phyloP scores from a whole-genome alignment of 1,140 invertebrate genomes.

The Ceratina japonica region DNA sequence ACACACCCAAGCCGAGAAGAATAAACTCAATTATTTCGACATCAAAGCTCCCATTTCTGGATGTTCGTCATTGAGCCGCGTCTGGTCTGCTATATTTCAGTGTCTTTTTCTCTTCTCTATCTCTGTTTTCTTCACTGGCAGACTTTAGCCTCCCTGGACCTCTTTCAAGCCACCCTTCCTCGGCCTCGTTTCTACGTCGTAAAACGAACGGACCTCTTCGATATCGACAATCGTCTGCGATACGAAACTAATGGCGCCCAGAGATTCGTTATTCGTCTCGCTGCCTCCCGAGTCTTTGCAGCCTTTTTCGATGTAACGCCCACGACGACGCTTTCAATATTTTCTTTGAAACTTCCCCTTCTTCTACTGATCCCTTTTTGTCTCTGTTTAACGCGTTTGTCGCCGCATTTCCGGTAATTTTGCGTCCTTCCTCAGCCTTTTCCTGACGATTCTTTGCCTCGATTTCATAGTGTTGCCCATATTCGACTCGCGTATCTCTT shows the following conservation, averaged over 20 bases:
- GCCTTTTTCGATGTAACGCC: not conserved
- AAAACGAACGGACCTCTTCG: slow-evolving; percentile 49
- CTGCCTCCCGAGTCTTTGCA: slow-evolving; percentile 37
- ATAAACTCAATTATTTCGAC: slow-evolving; percentile 67
- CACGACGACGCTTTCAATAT: slow-evolving; percentile 15
- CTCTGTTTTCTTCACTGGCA: not conserved
- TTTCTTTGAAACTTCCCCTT: slow-evolving; percentile 33
- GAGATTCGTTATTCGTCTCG: slow-evolving; percentile 58
- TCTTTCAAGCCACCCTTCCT: slow-evolving; percentile 18
- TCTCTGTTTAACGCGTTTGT: slow-evolving; percentile 8
- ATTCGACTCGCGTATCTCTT: not conserved
- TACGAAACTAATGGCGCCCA: slow-evolving; percentile 61
- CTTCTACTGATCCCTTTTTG: not conserved
- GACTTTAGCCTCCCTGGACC: slow-evolving; percentile 20
- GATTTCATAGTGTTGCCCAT: too few relatives aligned
- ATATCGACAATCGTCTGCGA: slow-evolving; percentile 61
- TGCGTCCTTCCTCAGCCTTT: too few relatives aligned
- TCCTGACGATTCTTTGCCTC: not conserved
- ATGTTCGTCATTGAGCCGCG: slow-evolving; percentile 49
- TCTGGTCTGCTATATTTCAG: slow-evolving; percentile 29
- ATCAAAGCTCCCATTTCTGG: slow-evolving; percentile 66
- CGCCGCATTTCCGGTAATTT: slow-evolving; percentile 2
- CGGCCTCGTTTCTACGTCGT: slow-evolving; percentile 36
- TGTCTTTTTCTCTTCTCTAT: not conserved
- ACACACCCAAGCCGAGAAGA: slow-evolving; percentile 38